Base-by-base conservation (phyloP, 2,888 invertebrate species). In the Yponomeuta plumbellus region DNA sequence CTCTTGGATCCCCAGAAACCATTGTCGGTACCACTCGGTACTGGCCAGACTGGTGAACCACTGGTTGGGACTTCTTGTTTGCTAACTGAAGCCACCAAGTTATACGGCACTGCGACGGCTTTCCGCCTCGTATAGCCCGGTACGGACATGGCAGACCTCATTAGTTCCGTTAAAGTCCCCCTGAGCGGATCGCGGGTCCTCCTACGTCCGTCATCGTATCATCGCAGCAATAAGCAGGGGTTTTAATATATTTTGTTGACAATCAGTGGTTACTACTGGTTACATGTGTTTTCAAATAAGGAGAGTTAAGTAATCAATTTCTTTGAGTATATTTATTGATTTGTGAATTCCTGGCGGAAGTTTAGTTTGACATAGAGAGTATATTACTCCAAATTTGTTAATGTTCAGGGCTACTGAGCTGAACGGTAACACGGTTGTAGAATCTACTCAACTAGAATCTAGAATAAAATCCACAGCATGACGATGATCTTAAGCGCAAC, bases 151-250 rank as follows among this genome's bases (percentile, higher is more conserved):
- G 39, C 6, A 66, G 75, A 71, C 75, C 78, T 79, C 78, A 78
- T 82, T 81, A 78, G 80, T 82, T 83, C 81, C 80, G 82, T 80
- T 80, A 81, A 78, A 72, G 76, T 76, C 75, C 73, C 75, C 69
- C 71, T 77, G 77, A 81, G 76, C 80, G 78, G 77, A 80, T 80
- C 81, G 78, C 59, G 39, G 40, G 39, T 59, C n/a, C 65, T 26
- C 34, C 65, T 58, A 56, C 59, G 52, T 39, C 58, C 65, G 65
- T 39, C 56, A 10, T 20, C 17, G n/a, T 23, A 1, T 6, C 44
- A 17, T 52, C 74, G 66, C 71, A 71, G 71, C 21, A 65, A 65
- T 65, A 65, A 65, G 58, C 58, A 59, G 17, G 21, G 20, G 40
- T 34, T 34, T 20, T 6, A 39, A 59, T 11, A 21, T 26, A 8